Evolutionary conservation across 2,888 invertebrate species (phyloP), one percentile per base, ranked within the genome.

Genomic region (Athripsodes cinereus): DNA sequence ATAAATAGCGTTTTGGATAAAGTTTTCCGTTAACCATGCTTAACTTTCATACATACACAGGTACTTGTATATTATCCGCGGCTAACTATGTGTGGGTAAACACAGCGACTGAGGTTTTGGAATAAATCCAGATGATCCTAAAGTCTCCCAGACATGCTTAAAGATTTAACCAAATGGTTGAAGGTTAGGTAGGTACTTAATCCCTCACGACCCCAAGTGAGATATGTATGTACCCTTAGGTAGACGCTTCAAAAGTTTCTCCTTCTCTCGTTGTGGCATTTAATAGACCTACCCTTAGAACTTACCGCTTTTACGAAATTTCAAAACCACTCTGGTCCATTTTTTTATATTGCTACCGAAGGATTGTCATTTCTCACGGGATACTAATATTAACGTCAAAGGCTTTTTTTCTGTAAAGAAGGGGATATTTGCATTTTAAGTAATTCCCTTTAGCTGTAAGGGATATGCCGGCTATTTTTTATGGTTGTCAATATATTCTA

Each of bases 101-200:
- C 13, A 16, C 40, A 13, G 16, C 13, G 40, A 40, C 40, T 16
- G 40, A 40, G 40, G 40, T 40, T 40, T n/a, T 40, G 16, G 13
- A 40, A 40, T 40, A 40, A 40, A 40, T 40, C 40, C 40, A 13
- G 40, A 40, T 40, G 40, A 40, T 40, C 40, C 40, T 13, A 40
- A 16, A 40, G 16, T 13, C 40, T 40, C 16, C 40, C 40, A 40
- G 40, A 40, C 40, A 16, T 13, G 40, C 40, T 40, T 40, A 40
- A 40, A 40, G 40, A 40, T 40, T 40, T 40, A 40, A 40, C 40
- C 13, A 40, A 40, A 40, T 40, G 40, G 40, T 40, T 40, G 40
- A 16, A 40, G 40, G 40, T 40, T 40, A n/a, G n/a, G n/a, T n/a
- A n/a, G n/a, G n/a, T n/a, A 40, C 13, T 40, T 40, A 40, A 40